Base-by-base conservation (phyloP, 2,797 vertebrate species). In the Picus viridis region DNA sequence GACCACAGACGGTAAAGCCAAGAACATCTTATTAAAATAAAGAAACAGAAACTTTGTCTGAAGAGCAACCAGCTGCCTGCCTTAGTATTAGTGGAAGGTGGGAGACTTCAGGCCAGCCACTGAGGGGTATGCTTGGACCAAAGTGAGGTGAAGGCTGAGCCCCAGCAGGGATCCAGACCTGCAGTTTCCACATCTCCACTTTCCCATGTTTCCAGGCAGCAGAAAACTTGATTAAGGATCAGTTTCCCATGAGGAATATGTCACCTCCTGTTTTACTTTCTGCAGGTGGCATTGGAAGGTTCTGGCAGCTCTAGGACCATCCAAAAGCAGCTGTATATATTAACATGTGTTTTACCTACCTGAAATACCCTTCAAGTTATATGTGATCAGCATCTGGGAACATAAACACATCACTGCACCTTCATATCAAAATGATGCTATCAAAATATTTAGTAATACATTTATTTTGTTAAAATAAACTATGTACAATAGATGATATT, bases 401-500 rank as follows among this genome's bases (percentile, higher is more conserved):
- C 76, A 89, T 3, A 76, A 79, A 43, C 32, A 68, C 22, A 73
- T 16, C 29, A 56, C 10, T 68, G 65, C 36, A 68, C 26, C 2
- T 61, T 53, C 23, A 47, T 43, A 32, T 29, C n/a, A n/a, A 77
- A 96, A 74, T 6, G 27, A 59, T 88, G 78, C 85, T 84, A 74
- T 92, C 93, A 96, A 95, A 93, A 89, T 86, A 95, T 73, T 90
- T 90, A 39, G 80, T 63, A 95, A 92, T 83, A 59, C 57, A 88
- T 93, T 97, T 96, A 95, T 96, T 97, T 89, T 94, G 89, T 94
- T 93, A 94, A 96, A 96, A 95, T 88, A 93, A 94, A 92, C 89
- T 92, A 82, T 95, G 67, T 92, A 73, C 83, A 96, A 87, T 95
- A 96, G 86, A 86, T 0, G 49, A 72, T 92, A 94, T 62, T 84